phyloP scores from a whole-genome alignment of 2,113 vertebrate genomes.

The Platysteira castanea region DNA sequence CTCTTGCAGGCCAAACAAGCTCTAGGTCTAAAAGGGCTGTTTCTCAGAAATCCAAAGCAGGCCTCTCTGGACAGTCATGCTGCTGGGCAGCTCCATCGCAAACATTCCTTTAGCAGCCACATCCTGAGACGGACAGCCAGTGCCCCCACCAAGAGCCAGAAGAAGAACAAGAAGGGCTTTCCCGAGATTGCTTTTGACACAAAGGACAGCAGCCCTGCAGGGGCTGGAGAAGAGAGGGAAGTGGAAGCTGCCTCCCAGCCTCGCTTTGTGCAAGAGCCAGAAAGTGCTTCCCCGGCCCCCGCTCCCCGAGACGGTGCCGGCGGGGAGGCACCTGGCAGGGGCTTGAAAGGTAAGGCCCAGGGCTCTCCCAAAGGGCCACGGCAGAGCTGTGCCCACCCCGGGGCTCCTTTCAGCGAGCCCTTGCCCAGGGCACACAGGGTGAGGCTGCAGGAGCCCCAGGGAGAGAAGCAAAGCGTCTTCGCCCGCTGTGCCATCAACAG shows the following conservation, averaged over 20 bases:
- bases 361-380: slow-evolving; percentile 32
- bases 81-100: slow-evolving; percentile 89
- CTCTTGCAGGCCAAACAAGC: slow-evolving; percentile 84
- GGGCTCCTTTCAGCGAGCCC: slow-evolving; percentile 79
- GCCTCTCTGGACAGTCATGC: slow-evolving; percentile 98
- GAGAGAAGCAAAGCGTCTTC: slow-evolving; percentile 72
- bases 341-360: slow-evolving; percentile 89
- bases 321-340: slow-evolving; percentile 73
- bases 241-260: slow-evolving; percentile 70
- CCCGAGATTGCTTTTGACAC: slow-evolving; percentile 85
- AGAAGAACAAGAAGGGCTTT: slow-evolving; percentile 86
- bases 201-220: slow-evolving; percentile 84
- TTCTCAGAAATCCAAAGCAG: slow-evolving; percentile 98
- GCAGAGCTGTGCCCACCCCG: slow-evolving; percentile 18
- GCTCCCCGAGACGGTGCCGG: slow-evolving; percentile 64
- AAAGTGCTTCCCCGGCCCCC: slow-evolving; percentile 52
- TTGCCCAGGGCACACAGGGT: slow-evolving; percentile 75
- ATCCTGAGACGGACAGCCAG: slow-evolving; percentile 93
- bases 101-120: slow-evolving; percentile 91
- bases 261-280: slow-evolving; percentile 74
- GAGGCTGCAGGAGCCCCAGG: slow-evolving; percentile 68
- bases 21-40: slow-evolving; percentile 96
- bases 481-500: slow-evolving; percentile 83
- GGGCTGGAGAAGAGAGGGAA: slow-evolving; percentile 77
- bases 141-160: slow-evolving; percentile 92